phyloP scores from a whole-genome alignment of 2,113 vertebrate species.

The Boulengerochromis microlepis region DNA sequence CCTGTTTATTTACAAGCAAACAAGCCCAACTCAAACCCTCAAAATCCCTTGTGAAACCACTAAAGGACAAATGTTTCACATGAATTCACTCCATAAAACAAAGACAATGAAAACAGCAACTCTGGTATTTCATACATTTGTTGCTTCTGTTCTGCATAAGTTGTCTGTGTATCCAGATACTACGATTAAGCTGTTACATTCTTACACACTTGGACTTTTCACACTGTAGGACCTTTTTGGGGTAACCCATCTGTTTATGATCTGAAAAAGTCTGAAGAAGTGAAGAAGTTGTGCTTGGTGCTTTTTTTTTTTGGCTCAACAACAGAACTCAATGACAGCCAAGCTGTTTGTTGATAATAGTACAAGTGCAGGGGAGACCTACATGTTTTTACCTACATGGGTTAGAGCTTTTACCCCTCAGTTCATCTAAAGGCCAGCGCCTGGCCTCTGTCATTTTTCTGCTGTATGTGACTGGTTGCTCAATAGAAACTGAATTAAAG shows the following conservation, averaged over 20 bases:
- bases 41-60: neutral
- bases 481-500: conserved; percentile 11
- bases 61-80: neutral
- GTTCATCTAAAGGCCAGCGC: neutral
- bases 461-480: neutral
- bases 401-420: neutral
- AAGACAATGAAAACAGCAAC: neutral
- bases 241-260: neutral
- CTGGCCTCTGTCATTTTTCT: neutral
- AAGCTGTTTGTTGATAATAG: neutral
- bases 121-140: neutral
- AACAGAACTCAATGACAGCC: neutral
- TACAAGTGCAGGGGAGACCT: neutral
- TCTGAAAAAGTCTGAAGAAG: neutral
- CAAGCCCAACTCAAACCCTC: neutral
- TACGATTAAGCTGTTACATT: conserved; percentile 13
- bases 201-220: neutral
- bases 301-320: neutral
- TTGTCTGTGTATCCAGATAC: neutral
- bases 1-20: neutral
- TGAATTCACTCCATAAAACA: neutral
- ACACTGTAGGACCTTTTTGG: neutral
- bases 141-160: neutral
- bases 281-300: neutral
- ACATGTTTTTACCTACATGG: neutral